Conservation (phyloP, 2,113 vertebrate species). For the Cololabis saira region DNA sequence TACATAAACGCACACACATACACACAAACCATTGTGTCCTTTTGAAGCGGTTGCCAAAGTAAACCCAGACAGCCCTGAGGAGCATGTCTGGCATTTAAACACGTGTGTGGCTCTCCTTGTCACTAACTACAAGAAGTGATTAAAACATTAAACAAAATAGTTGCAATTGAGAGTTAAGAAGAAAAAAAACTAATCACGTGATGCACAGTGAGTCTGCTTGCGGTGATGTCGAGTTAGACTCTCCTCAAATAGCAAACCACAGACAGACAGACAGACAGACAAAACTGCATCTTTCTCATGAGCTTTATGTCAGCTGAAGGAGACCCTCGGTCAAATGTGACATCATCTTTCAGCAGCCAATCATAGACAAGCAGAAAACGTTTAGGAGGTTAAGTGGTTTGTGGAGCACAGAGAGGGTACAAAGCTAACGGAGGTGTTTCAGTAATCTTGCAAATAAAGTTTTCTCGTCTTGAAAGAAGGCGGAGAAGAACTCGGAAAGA, state of each 20-base stretch:
- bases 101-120: not conserved
- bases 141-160: not conserved
- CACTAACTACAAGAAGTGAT: conserved; percentile 11
- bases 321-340: conserved; percentile 20
- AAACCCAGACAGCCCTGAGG: conserved; percentile 39
- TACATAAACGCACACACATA: too few relatives aligned
- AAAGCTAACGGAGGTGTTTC: not conserved
- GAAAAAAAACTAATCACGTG: not conserved
- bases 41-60: conserved; percentile 31
- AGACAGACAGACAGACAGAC: conserved; percentile 7
- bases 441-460: not conserved
- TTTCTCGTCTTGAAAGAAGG: not conserved
- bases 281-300: not conserved
- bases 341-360: conserved; percentile 32
- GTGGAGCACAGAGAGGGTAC: not conserved
- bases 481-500: not conserved
- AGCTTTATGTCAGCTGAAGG: conserved; percentile 14
- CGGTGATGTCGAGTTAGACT: not conserved
- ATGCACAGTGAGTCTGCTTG: not conserved
- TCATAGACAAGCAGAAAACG: not conserved
- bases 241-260: conserved; percentile 4
- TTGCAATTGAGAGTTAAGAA: too few relatives aligned
- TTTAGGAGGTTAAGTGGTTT: conserved; percentile 1
- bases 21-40: not conserved
- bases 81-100: conserved; percentile 49